Percentiles rank a stretch among this genome's conserved stretches.
Conservation (phyloP, 2,797 vertebrate genomes). For the Aphelocoma californica region DNA sequence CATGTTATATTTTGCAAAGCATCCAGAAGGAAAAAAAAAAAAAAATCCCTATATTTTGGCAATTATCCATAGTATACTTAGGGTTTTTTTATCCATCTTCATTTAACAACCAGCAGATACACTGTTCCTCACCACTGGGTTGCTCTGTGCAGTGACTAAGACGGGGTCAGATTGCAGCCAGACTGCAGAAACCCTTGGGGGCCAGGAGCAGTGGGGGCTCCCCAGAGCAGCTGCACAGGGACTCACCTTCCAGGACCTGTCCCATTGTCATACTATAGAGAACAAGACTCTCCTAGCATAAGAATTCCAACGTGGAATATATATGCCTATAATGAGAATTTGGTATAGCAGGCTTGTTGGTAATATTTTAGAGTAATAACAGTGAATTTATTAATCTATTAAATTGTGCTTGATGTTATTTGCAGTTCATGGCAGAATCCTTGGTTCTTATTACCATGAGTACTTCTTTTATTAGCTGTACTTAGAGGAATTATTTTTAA, state of each 20-base stretch:
- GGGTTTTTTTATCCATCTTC: accelerated
- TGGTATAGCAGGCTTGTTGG: neutral
- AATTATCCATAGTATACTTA: neutral
- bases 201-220: accelerated
- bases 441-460: neutral
- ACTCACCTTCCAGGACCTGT: neutral
- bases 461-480: neutral
- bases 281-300: neutral
- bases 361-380: neutral
- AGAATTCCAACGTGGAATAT: neutral
- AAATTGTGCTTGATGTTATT: neutral
- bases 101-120: neutral
- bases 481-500: neutral
- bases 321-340: neutral
- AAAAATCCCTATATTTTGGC: neutral
- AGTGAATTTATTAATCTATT: neutral
- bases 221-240: neutral
- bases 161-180: neutral
- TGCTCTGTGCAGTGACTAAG: neutral
- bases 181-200: no score
- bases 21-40: neutral
- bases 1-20: neutral
- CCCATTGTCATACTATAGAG: accelerated
- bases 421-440: neutral
- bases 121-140: neutral